Conservation (phyloP, 2,888 invertebrate species). For the Mimas tiliae region DNA sequence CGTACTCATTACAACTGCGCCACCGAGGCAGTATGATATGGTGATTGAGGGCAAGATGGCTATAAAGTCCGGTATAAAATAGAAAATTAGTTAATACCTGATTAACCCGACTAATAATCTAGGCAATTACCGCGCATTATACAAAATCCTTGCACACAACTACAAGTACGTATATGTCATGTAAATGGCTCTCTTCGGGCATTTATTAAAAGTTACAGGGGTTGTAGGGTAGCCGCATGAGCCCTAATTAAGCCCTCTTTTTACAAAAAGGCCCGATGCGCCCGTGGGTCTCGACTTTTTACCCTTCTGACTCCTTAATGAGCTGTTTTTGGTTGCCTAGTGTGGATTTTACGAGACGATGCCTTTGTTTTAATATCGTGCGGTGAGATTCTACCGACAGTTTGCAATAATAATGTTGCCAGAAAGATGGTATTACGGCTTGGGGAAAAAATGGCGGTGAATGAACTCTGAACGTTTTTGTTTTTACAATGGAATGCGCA, state of each 20-base stretch:
- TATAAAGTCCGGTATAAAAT: too few species aligned
- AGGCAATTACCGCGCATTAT: constrained; percentile 12
- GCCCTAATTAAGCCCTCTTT: constrained; percentile 83
- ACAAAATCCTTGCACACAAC: constrained; percentile 38
- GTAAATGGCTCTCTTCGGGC: constrained; percentile 73
- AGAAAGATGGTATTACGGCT: constrained; percentile 30
- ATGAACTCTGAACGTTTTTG: background rate
- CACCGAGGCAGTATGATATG: too few species aligned
- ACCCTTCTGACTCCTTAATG: constrained; percentile 83
- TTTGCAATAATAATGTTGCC: constrained; percentile 54
- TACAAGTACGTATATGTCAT: constrained; percentile 46
- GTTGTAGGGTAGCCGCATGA: constrained; percentile 82
- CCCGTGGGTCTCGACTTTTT: constrained; percentile 69
- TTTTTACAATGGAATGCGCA: background rate
- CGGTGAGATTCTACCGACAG: constrained; percentile 53
- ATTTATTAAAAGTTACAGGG: constrained; percentile 85
- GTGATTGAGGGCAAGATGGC: too few species aligned
- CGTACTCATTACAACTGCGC: too few species aligned
- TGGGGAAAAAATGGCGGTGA: constrained; percentile 25
- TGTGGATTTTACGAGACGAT: constrained; percentile 67
- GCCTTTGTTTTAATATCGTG: constrained; percentile 71
- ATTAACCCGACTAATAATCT: constrained; percentile 4
- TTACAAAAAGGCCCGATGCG: constrained; percentile 76
- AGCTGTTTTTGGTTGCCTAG: constrained; percentile 75
- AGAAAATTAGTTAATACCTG: background rate